Conservation (phyloP, 2,113 vertebrate genomes). For the Megaleporinus macrocephalus region DNA sequence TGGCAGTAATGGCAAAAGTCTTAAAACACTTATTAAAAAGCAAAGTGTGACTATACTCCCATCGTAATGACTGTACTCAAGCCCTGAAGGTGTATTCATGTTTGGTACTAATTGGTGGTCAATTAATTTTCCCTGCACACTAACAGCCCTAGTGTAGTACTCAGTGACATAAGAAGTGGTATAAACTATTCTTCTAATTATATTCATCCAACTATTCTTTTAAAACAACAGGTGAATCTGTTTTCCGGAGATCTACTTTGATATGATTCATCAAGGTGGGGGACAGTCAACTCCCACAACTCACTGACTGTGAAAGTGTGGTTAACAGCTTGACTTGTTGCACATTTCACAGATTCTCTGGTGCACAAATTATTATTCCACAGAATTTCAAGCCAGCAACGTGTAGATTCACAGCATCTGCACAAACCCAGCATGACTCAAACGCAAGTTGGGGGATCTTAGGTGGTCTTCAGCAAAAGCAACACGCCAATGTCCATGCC, state of each 20-base stretch:
- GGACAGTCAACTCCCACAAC: too few species aligned
- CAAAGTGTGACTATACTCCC: background rate
- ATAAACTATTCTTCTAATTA: too few species aligned
- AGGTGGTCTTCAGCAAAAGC: background rate
- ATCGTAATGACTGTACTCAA: background rate
- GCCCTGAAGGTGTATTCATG: background rate
- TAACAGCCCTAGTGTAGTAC: background rate
- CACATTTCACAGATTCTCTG: background rate
- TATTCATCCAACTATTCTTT: too few species aligned
- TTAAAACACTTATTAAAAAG: background rate
- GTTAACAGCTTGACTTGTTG: too few species aligned
- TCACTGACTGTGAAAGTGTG: too few species aligned
- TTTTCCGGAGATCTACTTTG: too few species aligned
- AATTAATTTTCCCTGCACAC: background rate
- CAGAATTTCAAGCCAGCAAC: background rate
- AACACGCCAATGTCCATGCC: background rate
- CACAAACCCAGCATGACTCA: background rate
- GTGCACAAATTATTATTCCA: background rate
- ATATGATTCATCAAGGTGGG: too few species aligned
- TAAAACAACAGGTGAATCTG: too few species aligned
- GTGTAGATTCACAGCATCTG: background rate
- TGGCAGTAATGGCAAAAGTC: background rate
- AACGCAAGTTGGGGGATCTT: background rate
- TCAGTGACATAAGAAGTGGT: too few species aligned
- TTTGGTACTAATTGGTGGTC: background rate